Percentiles rank a stretch among this genome's conserved stretches.
These are phyloP conservation scores for Drosophila nigricruria DNA, from an alignment of 2,888 invertebrate genomes.

Conservation along the genomic window DNA sequence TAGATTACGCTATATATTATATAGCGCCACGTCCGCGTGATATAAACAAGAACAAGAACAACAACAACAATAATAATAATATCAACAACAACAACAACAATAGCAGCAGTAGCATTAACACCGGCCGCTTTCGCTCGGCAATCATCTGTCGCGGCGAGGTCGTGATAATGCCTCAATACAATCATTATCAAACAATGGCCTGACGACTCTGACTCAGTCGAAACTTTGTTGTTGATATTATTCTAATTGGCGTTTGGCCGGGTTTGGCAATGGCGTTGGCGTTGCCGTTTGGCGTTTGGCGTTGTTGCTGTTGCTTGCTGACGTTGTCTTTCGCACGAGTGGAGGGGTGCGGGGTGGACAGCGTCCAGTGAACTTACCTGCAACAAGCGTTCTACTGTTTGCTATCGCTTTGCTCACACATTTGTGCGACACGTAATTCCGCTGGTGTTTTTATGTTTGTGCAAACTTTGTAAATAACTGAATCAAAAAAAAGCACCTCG, in stretches of 20 bases:
- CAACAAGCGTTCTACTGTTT: constrained; percentile 45
- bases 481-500: constrained; percentile 48
- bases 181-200: constrained; percentile 63
- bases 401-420: constrained; percentile 48
- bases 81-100: constrained; percentile 17
- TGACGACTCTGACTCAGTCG: constrained; percentile 63
- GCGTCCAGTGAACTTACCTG: constrained; percentile 40
- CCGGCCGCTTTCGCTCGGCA: constrained; percentile 53
- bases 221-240: constrained; percentile 39
- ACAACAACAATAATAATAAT: constrained; percentile 30
- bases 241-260: constrained; percentile 54
- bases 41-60: constrained; percentile 48
- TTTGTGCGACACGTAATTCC: constrained; percentile 58
- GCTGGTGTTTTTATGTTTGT: constrained; percentile 34
- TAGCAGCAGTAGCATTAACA: constrained; percentile 45
- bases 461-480: constrained; percentile 64
- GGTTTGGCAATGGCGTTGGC: constrained; percentile 37
- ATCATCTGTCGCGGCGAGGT: constrained; percentile 39
- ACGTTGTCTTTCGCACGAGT: constrained; percentile 3
- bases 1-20: constrained; percentile 55
- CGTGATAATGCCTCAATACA: constrained; percentile 66
- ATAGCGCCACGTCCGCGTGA: constrained; percentile 70
- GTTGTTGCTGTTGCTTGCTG: constrained; percentile 12
- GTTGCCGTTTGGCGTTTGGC: constrained; percentile 12
- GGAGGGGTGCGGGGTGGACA: not conserved